These are phyloP conservation scores for Chelonus insularis DNA, from an alignment of 1,140 invertebrate genomes.

Conservation along the genomic window DNA sequence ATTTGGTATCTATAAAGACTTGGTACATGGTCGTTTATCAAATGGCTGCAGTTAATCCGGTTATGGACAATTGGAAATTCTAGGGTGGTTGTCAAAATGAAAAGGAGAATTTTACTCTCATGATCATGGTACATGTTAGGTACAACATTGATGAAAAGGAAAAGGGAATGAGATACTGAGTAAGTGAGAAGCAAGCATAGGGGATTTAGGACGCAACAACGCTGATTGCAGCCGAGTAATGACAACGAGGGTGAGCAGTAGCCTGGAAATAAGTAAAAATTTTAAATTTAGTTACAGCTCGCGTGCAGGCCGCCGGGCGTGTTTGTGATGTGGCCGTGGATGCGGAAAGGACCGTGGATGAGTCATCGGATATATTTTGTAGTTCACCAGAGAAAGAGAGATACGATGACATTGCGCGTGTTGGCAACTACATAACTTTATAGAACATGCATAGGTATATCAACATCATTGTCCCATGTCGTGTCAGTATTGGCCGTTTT, in stretches of 20 bases:
- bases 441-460: no score
- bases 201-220: conserved; percentile 25
- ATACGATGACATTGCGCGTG: background rate
- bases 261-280: conserved; percentile 63
- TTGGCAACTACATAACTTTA: background rate
- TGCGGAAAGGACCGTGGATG: conserved; percentile 44
- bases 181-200: background rate
- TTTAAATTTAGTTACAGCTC: conserved; percentile 62
- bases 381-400: conserved; percentile 15
- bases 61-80: conserved; percentile 48
- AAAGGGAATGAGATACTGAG: background rate
- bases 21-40: conserved; percentile 47
- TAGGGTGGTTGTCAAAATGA: conserved; percentile 35
- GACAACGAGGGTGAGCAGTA: conserved; percentile 59
- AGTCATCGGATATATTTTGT: conserved; percentile 44
- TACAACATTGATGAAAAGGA: background rate
- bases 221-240: conserved; percentile 61
- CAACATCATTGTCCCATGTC: background rate
- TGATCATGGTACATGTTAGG: background rate
- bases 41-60: conserved; percentile 55
- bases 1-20: conserved; percentile 28
- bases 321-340: conserved; percentile 46
- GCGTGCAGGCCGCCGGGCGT: conserved; percentile 43
- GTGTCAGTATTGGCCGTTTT: background rate
- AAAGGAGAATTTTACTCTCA: conserved; percentile 29